Evolutionary conservation across 2,113 vertebrate genomes (phyloP), one percentile per base, ranked within the genome.

Genomic region (Mohoua ochrocephala): DNA sequence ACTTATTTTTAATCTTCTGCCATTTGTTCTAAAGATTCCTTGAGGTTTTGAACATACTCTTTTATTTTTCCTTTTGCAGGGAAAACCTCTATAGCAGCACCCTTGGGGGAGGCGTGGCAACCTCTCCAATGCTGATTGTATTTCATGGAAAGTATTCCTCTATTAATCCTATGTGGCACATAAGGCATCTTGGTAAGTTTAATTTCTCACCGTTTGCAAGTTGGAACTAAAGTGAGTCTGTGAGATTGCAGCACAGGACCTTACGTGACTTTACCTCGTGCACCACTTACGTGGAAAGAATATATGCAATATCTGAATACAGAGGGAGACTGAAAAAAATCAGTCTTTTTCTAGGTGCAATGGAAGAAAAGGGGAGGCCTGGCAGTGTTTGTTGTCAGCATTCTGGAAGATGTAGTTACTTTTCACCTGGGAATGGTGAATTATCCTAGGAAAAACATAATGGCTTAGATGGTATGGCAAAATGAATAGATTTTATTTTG

Each of bases 91-190:
- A 99, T 85, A 99, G 99, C 98, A 99, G 99, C 86, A 98, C 98
- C 18, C 97, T 99, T 97, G 99, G 98, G 13, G 99, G 99, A 37
- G 99, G 99, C 0, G 99, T 99, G 87, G 99, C 98, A 20, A 99
- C 99, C 19, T 98, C 99, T 14, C 99, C 99, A 2, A 99, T 99
- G 99, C 98, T 99, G 37, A 99, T 99, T 31, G 99, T 99, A 24
- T 99, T 99, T 93, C 98, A 99, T 17, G 97, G 98, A 49, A 99
- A 98, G 95, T 98, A 98, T 95, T 99, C 99, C 15, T 75, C 94
- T 31, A 98, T 99, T 96, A 98, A 98, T 95, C 99, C 99, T 1
- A 95, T 98, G 87, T 99, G 99, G 99, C 98, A 99, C 83, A 98
- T 99, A 92, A 96, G 99, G 91, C 99, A 99, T 93, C 97, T 99